Evolutionary conservation across 2,797 vertebrate species (phyloP), one percentile per base, ranked within the genome.

Genomic region (Emydoidea blandingii): DNA sequence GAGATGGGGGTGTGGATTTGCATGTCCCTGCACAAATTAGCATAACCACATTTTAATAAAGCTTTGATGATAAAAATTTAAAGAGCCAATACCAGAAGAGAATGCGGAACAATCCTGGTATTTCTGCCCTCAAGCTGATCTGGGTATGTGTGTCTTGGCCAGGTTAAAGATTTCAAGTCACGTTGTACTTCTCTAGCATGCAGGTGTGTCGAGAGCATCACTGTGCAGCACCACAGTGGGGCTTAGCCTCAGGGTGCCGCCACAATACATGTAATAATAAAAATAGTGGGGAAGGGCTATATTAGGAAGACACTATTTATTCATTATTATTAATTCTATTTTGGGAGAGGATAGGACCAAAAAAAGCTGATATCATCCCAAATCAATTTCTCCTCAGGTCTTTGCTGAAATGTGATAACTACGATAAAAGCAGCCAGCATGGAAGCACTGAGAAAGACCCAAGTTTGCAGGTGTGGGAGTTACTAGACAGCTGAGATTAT

Each of bases 1-100:
- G 96, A 79, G 85, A 81, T 94, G 72, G 49, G 92, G 93, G 91
- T 47, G 94, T 93, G 65, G 76, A 83, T 62, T 49, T 5, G 2
- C 1, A 41, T 1, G 85, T 76, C 62, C 19, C 41, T 56, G 84
- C 47, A 53, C 50, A 87, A 82, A 84, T 12, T 44, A 19, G n/a
- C 76, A 2, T 50, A 31, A 56, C 11, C 14, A 72, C 79, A 15
- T 81, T 81, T 86, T 10, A 10, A 84, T 5, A 37, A 82, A 19
- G 49, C 27, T 50, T 12, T 2, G 2, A 78, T 50, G 34, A 87
- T 57, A 57, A 68, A 14, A 19, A 78, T 41, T 79, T 62, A 83
- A 49, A 91, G 12, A 49, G 47, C 19, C 53, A 49, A 62, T 11
- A 5, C 27, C 19, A 62, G 68, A 62, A 81, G 19, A 27, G 29